Percentiles rank a stretch among this genome's conserved stretches.
Conservation (phyloP, 1,140 invertebrate species). For the Pachypsylla venusta region DNA sequence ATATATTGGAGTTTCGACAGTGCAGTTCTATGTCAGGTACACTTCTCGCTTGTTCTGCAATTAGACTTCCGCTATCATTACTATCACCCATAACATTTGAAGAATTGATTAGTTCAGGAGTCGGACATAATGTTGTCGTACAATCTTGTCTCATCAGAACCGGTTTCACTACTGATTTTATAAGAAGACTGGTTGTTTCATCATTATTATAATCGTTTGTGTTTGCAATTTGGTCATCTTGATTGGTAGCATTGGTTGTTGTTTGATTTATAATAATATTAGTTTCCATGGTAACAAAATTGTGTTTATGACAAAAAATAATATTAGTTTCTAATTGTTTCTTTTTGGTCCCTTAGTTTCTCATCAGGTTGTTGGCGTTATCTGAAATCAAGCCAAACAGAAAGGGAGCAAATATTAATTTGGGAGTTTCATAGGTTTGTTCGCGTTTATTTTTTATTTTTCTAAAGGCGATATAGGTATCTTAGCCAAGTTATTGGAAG, state of each 20-base stretch:
- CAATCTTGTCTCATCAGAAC: constrained; percentile 69
- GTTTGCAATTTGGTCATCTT: constrained; percentile 4
- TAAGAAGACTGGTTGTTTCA: not conserved
- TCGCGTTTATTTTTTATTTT: no score
- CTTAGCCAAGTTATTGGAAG: no score
- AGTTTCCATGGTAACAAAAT: constrained; percentile 18
- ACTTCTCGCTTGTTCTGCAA: constrained; percentile 35
- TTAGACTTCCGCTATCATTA: constrained; percentile 49
- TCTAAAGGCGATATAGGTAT: no score
- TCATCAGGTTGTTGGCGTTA: no score
- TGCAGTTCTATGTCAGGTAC: constrained; percentile 80
- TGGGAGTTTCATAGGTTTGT: no score
- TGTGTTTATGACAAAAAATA: no score
- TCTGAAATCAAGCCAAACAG: no score
- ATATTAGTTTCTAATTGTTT: no score
- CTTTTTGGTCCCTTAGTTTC: no score
- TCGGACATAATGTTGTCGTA: constrained; percentile 47
- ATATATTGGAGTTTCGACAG: constrained; percentile 41
- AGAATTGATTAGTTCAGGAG: constrained; percentile 54
- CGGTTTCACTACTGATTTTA: constrained; percentile 40
- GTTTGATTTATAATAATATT: constrained; percentile 15
- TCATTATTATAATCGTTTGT: not conserved
- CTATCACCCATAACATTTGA: constrained; percentile 44
- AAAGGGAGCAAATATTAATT: no score
- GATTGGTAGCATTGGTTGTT: not conserved